Evolutionary conservation across 2,113 vertebrate species (phyloP).

Genomic region (Callipepla squamata): DNA sequence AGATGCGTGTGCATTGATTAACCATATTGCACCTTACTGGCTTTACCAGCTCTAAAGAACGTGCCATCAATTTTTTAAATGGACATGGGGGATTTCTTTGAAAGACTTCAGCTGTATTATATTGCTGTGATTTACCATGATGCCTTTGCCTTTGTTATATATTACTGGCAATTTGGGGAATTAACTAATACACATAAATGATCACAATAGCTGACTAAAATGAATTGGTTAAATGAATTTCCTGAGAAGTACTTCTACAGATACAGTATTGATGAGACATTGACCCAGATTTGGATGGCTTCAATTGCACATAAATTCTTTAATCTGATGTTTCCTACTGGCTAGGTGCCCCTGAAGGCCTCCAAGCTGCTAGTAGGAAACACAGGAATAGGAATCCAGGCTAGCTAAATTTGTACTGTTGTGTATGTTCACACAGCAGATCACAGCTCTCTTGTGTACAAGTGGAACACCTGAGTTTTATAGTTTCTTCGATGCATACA

Average conservation of each 20-base stretch:
- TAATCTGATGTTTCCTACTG: not conserved
- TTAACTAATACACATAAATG: not conserved
- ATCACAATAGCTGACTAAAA: conserved; percentile 4
- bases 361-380: not conserved
- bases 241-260: not conserved
- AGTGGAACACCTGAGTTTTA: not conserved
- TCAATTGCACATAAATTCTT: not conserved
- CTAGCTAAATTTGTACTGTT: not conserved
- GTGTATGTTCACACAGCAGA: not conserved
- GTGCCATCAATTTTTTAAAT: not conserved
- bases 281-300: not conserved
- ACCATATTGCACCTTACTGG: not conserved
- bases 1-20: not conserved
- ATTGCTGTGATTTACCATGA: not conserved
- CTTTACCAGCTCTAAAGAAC: not conserved
- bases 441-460: not conserved
- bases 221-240: not conserved
- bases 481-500: not conserved
- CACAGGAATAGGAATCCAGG: not conserved
- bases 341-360: not conserved
- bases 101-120: not conserved
- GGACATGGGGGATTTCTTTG: not conserved
- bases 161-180: not conserved
- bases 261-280: not conserved
- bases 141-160: not conserved